A percentile compares a stretch with the other conserved stretches of the same genome.
phyloP scores from a whole-genome alignment of 2,888 invertebrate genomes.

The Ormyrus labotus region DNA sequence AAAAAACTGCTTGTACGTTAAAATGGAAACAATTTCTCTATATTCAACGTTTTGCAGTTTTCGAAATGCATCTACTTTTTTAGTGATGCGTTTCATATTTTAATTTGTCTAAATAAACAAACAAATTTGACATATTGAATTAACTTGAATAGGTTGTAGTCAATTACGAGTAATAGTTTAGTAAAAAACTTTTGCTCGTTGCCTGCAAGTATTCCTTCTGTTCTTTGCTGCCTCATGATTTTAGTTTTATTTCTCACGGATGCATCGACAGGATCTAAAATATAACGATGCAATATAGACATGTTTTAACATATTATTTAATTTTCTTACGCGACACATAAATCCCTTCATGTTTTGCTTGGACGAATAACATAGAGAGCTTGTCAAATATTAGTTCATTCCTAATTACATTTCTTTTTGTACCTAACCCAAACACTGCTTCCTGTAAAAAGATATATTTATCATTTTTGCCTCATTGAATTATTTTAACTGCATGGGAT shows the following conservation, averaged over 20 bases:
- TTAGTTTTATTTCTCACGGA: neutral
- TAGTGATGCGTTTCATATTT: too few relatives aligned
- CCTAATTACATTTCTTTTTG: conserved; percentile 9
- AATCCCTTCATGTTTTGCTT: neutral
- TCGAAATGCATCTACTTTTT: too few relatives aligned
- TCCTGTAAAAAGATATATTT: conserved; percentile 6
- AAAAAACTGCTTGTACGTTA: too few relatives aligned
- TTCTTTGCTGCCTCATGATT: neutral
- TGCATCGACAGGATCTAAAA: neutral
- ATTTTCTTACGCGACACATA: conserved; percentile 4
- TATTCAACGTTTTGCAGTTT: too few relatives aligned
- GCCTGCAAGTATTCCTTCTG: neutral
- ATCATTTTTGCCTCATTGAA: neutral
- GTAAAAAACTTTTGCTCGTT: neutral
- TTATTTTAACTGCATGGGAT: neutral
- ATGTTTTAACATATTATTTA: neutral
- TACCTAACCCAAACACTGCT: conserved; percentile 33
- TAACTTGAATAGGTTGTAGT: conserved; percentile 27
- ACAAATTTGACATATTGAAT: neutral
- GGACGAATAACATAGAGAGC: neutral
- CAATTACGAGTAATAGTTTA: conserved; percentile 25
- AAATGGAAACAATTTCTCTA: too few relatives aligned
- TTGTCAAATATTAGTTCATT: too few relatives aligned
- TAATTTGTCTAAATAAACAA: too few relatives aligned
- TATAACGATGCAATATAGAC: neutral